Base-by-base conservation (phyloP, 1,140 invertebrate species). In the Zeugodacus cucurbitae region DNA sequence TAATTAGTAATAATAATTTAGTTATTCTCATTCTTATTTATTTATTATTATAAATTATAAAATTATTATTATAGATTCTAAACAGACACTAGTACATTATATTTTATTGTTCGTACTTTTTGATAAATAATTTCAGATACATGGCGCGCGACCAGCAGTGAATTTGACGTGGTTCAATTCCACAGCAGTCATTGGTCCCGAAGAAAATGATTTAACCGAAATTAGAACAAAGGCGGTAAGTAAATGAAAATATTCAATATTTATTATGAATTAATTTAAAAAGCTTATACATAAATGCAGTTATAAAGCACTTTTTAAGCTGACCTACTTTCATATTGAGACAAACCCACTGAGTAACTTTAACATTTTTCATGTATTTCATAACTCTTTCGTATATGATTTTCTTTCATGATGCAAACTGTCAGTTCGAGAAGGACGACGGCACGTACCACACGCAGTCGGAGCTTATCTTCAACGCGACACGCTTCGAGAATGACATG, bases 131-230 rank as follows among this genome's bases (percentile, higher is more conserved):
- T 70, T 70, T 34, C 54, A 93, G 88, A 95, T 97, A 2, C 94
- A 95, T 58, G 97, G 97, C 0, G 97, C 97, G 1, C 94, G 96
- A 64, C 98, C 97, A 1, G 95, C 97, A 1, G 97, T 97, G 3
- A 96, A 96, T 90, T 94, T 98, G 64, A 96, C 96, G 54, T 98
- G 97, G 97, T 97, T 95, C 94, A 98, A 98, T 91, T 95, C 96
- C 14, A 96, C 96, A 0, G 91, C 95, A n/a, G 91, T 94, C 20
- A 94, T 97, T 37, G 92, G 93, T 34, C 93, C 94, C 5, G 94
- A 95, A 58, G 91, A 92, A 64, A 91, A 92, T 82, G 90, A 91
- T 32, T 22, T 92, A 6, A 92, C 90, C 1, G 91, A 93, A 87
- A 91, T 92, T 70, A 88, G 91, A 85, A 91, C 90, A 26, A 93